Conservation (phyloP, 1,140 invertebrate species). For the Coptotermes formosanus region DNA sequence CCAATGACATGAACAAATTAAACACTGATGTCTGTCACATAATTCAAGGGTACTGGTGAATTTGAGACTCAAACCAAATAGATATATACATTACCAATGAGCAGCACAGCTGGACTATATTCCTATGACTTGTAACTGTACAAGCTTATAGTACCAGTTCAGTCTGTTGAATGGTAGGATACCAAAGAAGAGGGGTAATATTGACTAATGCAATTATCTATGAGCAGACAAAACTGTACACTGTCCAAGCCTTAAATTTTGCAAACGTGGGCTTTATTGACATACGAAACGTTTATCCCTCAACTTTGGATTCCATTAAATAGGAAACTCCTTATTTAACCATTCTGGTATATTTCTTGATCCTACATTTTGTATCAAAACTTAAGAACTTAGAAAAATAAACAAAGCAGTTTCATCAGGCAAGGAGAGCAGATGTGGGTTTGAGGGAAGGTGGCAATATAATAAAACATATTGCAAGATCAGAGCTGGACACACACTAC, state of each 20-base stretch:
- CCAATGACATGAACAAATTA: not conserved
- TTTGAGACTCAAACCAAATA: not conserved
- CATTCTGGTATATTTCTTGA: not conserved
- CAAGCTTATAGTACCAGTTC: not conserved
- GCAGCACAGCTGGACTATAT: not conserved
- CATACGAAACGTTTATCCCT: not conserved
- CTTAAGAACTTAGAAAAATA: slow-evolving; percentile 18
- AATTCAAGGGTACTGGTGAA: not conserved
- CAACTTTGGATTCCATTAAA: not conserved
- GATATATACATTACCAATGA: not conserved
- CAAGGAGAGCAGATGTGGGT: slow-evolving; percentile 1
- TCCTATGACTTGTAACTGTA: not conserved
- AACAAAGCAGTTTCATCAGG: slow-evolving; percentile 19
- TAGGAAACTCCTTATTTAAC: not conserved
- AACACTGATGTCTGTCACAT: not conserved
- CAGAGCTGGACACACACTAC: slow-evolving; percentile 43
- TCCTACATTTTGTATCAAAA: not conserved
- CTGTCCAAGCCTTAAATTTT: not conserved
- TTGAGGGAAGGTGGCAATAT: not conserved
- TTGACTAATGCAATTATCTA: not conserved
- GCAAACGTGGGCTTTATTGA: not conserved
- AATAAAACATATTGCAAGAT: not conserved
- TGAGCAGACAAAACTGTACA: not conserved
- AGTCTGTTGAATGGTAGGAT: not conserved
- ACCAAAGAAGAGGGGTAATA: slow-evolving; percentile 10